Conservation (phyloP, 2,797 vertebrate genomes). For the Coccyzus lansbergi region DNA sequence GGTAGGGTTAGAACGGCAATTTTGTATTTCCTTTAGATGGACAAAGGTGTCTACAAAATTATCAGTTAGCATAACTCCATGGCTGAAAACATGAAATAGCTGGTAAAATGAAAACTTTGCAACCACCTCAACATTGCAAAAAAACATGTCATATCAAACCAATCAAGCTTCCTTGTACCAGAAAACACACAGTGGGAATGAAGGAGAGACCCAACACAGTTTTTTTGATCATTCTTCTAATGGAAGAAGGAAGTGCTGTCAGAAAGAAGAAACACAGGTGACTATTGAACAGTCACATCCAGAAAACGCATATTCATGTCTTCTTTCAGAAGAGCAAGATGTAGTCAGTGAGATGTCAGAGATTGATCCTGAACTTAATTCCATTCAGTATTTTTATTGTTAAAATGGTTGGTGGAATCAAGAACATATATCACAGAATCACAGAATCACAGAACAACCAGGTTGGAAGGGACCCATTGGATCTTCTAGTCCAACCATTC, state of each 20-base stretch:
- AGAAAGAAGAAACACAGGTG: background rate
- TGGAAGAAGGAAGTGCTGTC: background rate
- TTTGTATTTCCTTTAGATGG: background rate
- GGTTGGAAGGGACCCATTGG: too few relatives aligned
- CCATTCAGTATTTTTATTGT: background rate
- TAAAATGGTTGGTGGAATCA: background rate
- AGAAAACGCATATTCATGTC: background rate
- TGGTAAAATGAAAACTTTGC: background rate
- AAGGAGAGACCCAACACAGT: background rate
- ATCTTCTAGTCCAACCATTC: too few relatives aligned
- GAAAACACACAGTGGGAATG: background rate
- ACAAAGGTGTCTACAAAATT: background rate
- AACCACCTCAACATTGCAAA: background rate
- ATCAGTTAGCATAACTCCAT: background rate
- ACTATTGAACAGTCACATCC: background rate
- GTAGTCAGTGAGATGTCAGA: background rate
- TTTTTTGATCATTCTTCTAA: background rate
- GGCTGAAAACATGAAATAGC: background rate
- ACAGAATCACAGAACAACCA: too few relatives aligned
- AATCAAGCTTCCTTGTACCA: background rate
- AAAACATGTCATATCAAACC: background rate
- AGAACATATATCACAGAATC: too few relatives aligned
- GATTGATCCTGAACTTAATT: background rate
- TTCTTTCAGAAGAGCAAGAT: background rate
- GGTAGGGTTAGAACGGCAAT: background rate